phyloP scores from a whole-genome alignment of 2,797 vertebrate species.

The Valencia hispanica region DNA sequence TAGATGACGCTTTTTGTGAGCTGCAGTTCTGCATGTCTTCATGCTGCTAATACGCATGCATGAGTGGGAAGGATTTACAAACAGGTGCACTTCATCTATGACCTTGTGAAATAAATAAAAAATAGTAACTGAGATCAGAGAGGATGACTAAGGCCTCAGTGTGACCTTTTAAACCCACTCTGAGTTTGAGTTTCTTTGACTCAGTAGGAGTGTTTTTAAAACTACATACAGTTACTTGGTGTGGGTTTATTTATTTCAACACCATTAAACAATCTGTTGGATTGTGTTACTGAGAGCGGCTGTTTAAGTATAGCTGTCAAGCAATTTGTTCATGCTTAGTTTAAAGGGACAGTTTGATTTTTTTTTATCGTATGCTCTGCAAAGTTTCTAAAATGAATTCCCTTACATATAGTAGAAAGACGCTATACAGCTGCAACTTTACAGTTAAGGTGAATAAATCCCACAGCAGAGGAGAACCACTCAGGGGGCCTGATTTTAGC shows the following conservation, averaged over 20 bases:
- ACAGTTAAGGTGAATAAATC: background rate
- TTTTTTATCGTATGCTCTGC: background rate
- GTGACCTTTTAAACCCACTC: slow-evolving; percentile 25
- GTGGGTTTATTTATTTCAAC: background rate
- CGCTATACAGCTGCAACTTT: background rate
- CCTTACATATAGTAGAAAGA: background rate
- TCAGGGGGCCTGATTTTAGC: background rate
- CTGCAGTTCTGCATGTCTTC: slow-evolving; percentile 10
- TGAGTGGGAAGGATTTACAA: slow-evolving; percentile 25
- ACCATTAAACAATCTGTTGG: slow-evolving; percentile 1
- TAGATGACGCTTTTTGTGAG: background rate
- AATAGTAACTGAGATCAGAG: slow-evolving; percentile 36
- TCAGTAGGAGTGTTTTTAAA: slow-evolving; percentile 11
- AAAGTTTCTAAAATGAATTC: background rate
- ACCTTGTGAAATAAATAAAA: slow-evolving; percentile 21
- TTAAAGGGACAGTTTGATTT: background rate
- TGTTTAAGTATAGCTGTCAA: background rate
- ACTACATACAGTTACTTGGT: background rate
- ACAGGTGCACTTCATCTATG: slow-evolving; percentile 20
- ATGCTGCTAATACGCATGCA: slow-evolving; percentile 6
- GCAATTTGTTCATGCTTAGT: slow-evolving; percentile 41
- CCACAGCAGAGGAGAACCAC: background rate
- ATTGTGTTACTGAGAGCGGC: background rate
- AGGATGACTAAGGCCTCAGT: slow-evolving; percentile 34
- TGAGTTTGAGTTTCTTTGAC: background rate